Evolutionary conservation across 2,888 invertebrate species (phyloP), one percentile per base, ranked within the genome.

Genomic region (Erebia aethiops): DNA sequence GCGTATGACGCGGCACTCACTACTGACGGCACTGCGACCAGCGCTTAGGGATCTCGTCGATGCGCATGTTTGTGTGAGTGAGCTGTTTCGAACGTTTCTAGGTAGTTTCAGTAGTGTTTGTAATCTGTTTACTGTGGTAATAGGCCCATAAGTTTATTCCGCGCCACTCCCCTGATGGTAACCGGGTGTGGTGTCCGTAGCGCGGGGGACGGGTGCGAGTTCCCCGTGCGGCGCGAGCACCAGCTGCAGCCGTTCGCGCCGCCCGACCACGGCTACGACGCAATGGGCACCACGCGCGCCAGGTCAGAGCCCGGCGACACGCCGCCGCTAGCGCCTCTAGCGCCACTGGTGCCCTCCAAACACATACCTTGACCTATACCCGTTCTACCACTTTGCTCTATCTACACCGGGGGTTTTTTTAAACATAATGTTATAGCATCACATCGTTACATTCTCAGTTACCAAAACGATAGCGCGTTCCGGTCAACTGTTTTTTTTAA

Each of bases 131-230:
- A n/a, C n/a, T n/a, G n/a, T n/a, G n/a, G n/a, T n/a, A n/a, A n/a
- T n/a, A n/a, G n/a, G n/a, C n/a, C n/a, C 2, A 2, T 3, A 35
- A 2, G 43, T 46, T 52, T 64, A 60, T 71, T 68, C 87, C 60
- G 65, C 71, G 54, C 68, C 70, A 64, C 71, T 67, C 67, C 68
- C 7, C 35, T 87, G 90, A 80, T 76, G 72, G 78, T 81, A 67
- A 60, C 21, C 11, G 26, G 13, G 11, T 73, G 77, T 84, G 81
- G 79, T 90, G 85, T 87, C 83, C 94, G 88, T 96, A 98, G 98
- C 96, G 95, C 96, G 94, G 98, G 98, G 92, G 97, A 98, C 94
- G 98, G 98, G 94, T 95, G 97, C 92, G 95, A 95, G 92, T 98
- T 95, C 95, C 97, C 97, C 82, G 97, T 97, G 88, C 96, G 96